Evolutionary conservation across 2,113 vertebrate species (phyloP).

Genomic region (Struthidea cinerea): DNA sequence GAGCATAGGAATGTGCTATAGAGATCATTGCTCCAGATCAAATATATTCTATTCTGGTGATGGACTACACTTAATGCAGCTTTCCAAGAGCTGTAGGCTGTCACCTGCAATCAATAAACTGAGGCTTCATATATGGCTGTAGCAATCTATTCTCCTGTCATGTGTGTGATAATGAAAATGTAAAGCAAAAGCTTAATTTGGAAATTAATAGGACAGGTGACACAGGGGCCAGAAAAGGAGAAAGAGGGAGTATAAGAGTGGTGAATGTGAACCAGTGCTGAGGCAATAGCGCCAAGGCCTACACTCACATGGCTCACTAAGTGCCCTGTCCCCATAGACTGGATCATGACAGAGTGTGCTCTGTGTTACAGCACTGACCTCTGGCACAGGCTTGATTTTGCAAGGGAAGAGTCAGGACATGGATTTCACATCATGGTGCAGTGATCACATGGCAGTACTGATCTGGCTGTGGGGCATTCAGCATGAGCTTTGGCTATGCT

Average conservation of each 20-base stretch:
- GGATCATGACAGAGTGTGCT: rapidly evolving
- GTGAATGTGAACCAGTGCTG: neutral
- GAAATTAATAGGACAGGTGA: neutral
- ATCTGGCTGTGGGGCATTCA: neutral
- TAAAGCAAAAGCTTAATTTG: neutral
- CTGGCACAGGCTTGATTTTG: neutral
- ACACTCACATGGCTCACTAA: neutral
- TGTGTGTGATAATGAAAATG: neutral
- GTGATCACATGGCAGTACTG: neutral
- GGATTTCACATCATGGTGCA: neutral
- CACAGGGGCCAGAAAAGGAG: neutral
- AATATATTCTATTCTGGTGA: neutral
- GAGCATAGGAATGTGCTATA: neutral
- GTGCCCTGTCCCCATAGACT: rapidly evolving
- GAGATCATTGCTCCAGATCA: neutral
- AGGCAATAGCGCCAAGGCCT: neutral
- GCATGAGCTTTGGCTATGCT: rapidly evolving
- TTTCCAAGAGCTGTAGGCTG: neutral
- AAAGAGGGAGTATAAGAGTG: neutral
- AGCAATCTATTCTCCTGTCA: neutral
- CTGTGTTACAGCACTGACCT: neutral
- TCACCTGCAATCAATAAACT: neutral
- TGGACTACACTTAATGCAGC: neutral
- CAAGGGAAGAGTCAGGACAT: neutral
- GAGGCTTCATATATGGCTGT: neutral